Conservation (phyloP, 2,113 vertebrate genomes). For the Sprattus sprattus region DNA sequence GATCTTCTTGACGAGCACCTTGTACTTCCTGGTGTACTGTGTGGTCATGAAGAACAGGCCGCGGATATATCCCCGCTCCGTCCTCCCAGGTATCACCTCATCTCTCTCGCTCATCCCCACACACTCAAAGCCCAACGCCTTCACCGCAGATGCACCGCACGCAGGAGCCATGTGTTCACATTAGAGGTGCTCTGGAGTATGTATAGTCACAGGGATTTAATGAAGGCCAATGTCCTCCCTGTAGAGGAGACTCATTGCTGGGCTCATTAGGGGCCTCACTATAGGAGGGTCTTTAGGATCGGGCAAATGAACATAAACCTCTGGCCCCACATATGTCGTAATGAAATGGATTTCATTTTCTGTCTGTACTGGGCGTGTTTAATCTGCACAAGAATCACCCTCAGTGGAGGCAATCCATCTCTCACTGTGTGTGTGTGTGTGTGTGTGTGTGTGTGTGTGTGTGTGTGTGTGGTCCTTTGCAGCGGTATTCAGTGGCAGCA, state of each 20-base stretch:
- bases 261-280: too few species aligned
- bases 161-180: too few species aligned
- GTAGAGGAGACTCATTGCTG: neutral
- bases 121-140: neutral
- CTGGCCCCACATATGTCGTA: neutral
- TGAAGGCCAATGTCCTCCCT: neutral
- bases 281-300: neutral
- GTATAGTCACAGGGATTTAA: neutral
- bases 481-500: constrained; percentile 83
- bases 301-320: too few species aligned
- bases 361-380: neutral
- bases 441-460: neutral
- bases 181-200: constrained; percentile 20
- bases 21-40: constrained; percentile 80
- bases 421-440: neutral
- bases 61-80: constrained; percentile 50
- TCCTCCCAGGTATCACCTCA: constrained; percentile 76
- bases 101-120: neutral
- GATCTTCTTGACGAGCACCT: constrained; percentile 64
- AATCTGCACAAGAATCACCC: neutral
- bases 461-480: constrained; percentile 37
- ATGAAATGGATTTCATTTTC: neutral
- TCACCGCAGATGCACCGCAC: neutral
- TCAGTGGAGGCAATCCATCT: neutral
- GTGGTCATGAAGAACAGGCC: neutral